phyloP scores from a whole-genome alignment of 2,797 vertebrate genomes.

The Cetoscarus ocellatus region DNA sequence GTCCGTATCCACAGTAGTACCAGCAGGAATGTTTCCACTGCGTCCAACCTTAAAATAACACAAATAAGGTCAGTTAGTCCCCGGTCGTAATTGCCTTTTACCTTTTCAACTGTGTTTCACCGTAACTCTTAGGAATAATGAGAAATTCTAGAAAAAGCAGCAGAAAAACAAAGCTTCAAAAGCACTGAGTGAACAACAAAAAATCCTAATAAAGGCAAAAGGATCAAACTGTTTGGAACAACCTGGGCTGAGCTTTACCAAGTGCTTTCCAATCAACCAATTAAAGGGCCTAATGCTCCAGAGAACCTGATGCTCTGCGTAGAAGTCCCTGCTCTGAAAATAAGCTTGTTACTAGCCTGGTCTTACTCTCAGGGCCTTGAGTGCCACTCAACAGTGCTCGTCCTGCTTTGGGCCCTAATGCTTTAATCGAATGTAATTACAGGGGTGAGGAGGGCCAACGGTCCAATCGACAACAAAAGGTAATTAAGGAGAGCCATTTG shows the following conservation, averaged over 20 bases:
- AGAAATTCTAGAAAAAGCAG: background rate
- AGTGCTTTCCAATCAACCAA: constrained; percentile 61
- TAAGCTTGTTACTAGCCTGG: constrained; percentile 59
- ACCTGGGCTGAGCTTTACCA: constrained; percentile 32
- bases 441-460: constrained; percentile 53
- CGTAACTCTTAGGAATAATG: background rate
- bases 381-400: constrained; percentile 64
- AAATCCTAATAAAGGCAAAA: constrained; percentile 27
- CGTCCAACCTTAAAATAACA: constrained; percentile 90
- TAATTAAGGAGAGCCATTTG: constrained; percentile 60
- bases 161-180: constrained; percentile 34
- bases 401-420: constrained; percentile 61
- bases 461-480: constrained; percentile 55
- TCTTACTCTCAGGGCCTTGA: constrained; percentile 59
- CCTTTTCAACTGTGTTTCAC: background rate
- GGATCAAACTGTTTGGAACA: constrained; percentile 22
- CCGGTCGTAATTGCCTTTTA: background rate
- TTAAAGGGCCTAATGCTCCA: constrained; percentile 59
- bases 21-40: constrained; percentile 98
- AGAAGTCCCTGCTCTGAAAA: constrained; percentile 51
- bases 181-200: constrained; percentile 11
- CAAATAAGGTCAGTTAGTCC: constrained; percentile 7
- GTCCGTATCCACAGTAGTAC: constrained; percentile 97
- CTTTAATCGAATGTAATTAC: constrained; percentile 76
- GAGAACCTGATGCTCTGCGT: constrained; percentile 44